A percentile compares a stretch with the other conserved stretches of the same genome.
These are phyloP conservation scores for Nomada ruficornis DNA, from an alignment of 2,888 invertebrate species.

Conservation along the genomic window DNA sequence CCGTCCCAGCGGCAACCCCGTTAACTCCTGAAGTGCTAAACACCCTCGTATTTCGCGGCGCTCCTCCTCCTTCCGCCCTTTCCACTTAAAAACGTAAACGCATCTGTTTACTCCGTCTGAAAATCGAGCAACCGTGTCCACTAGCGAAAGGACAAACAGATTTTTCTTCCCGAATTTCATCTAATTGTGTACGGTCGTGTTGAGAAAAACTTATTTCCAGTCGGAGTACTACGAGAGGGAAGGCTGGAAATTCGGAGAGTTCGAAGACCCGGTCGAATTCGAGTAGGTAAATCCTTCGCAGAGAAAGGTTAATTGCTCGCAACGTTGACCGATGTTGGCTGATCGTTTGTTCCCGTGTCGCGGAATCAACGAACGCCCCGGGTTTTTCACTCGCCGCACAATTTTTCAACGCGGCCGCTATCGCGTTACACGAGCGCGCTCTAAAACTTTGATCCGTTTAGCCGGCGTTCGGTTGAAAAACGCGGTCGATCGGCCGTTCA, in stretches of 20 bases:
- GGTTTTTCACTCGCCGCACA: not conserved
- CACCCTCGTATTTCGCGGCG: conserved; percentile 50
- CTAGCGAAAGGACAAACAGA: too few relatives aligned
- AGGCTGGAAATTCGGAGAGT: not conserved
- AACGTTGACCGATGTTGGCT: not conserved
- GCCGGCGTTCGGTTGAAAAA: conserved; percentile 7
- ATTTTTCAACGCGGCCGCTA: conserved; percentile 2
- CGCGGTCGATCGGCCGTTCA: not conserved
- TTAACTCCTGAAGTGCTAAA: conserved; percentile 63
- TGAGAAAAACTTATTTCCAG: not conserved
- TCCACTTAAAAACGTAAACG: conserved; percentile 28
- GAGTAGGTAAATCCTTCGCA: not conserved
- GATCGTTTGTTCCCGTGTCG: not conserved
- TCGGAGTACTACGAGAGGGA: too few relatives aligned
- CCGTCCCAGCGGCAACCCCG: conserved; percentile 51
- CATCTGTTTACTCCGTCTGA: not conserved
- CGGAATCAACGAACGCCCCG: not conserved
- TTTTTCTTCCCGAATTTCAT: too few relatives aligned
- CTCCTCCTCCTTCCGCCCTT: conserved; percentile 2
- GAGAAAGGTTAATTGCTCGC: not conserved
- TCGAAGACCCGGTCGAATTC: not conserved
- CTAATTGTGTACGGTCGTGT: not conserved
- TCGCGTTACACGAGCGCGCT: conserved; percentile 4
- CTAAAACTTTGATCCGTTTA: conserved; percentile 25
- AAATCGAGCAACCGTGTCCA: not conserved